Percentiles rank a stretch among this genome's conserved stretches.
phyloP scores from a whole-genome alignment of 2,888 invertebrate species.

The Aelia acuminata region DNA sequence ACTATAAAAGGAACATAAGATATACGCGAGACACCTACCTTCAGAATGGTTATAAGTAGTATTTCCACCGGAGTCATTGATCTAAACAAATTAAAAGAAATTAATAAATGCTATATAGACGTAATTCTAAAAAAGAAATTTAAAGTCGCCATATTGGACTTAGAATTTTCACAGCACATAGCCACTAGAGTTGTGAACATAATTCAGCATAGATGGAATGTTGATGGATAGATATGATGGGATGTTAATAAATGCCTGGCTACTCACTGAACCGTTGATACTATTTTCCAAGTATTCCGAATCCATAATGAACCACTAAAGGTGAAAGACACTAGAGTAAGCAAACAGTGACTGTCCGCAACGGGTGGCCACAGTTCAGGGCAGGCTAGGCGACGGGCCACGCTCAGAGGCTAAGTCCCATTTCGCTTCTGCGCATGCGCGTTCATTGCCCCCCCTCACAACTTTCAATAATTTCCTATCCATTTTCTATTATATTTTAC shows the following conservation, averaged over 20 bases:
- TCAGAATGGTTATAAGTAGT: constrained; percentile 61
- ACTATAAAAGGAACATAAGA: constrained; percentile 42
- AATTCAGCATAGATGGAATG: constrained; percentile 21
- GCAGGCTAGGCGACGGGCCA: constrained; percentile 53
- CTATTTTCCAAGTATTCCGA: constrained; percentile 57
- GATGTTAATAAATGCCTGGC: not conserved
- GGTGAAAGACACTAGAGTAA: not conserved
- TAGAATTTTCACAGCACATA: constrained; percentile 73
- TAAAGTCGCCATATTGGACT: constrained; percentile 89
- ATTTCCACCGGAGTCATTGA: constrained; percentile 59
- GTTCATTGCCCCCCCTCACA: constrained; percentile 64
- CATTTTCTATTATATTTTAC: too few species aligned
- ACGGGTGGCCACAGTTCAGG: not conserved
- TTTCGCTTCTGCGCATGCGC: constrained; percentile 76
- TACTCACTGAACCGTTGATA: constrained; percentile 62
- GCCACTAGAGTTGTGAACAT: constrained; percentile 5
- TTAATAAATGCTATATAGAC: not conserved
- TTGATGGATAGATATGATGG: not conserved
- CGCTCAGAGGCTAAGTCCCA: constrained; percentile 68
- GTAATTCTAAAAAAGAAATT: constrained; percentile 34
- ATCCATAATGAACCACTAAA: constrained; percentile 13
- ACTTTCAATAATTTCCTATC: not conserved
- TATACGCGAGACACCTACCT: constrained; percentile 59
- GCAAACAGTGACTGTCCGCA: constrained; percentile 20
- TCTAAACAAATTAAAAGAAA: constrained; percentile 57